A percentile compares a stretch with the other conserved stretches of the same genome.
phyloP scores from a whole-genome alignment of 2,113 vertebrate species.

The Actinemys pallida region DNA sequence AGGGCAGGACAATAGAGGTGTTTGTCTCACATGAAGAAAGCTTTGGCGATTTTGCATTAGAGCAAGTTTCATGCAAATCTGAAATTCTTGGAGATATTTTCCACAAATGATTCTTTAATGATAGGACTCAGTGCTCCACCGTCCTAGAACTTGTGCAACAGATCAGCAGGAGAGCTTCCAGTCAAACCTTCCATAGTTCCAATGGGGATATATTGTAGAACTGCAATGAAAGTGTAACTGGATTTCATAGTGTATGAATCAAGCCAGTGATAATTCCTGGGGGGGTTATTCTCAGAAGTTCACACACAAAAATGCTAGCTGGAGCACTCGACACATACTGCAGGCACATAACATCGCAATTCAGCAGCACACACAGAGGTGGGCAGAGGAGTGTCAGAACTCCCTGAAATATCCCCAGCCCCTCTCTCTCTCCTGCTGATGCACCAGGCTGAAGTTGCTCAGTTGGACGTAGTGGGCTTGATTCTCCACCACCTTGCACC shows the following conservation, averaged over 20 bases:
- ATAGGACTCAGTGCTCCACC: neutral
- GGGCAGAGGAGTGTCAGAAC: neutral
- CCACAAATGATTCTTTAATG: neutral
- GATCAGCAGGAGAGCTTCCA: neutral
- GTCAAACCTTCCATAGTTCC: neutral
- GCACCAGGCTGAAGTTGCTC: neutral
- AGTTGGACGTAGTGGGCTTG: neutral
- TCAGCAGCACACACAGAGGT: neutral
- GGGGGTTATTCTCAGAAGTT: neutral
- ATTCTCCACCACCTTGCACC: neutral
- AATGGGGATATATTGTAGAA: neutral
- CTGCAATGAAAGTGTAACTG: neutral
- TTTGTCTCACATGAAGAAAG: neutral
- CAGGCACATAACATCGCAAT: neutral
- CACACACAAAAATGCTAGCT: neutral
- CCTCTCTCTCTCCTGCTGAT: neutral
- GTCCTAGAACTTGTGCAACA: neutral
- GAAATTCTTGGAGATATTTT: neutral
- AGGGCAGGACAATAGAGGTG: neutral
- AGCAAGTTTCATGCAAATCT: neutral
- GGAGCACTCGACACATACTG: too few relatives aligned
- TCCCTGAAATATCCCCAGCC: neutral
- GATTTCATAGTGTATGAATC: neutral
- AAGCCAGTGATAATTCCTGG: neutral
- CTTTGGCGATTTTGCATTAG: neutral